Evolutionary conservation across 2,113 vertebrate genomes (phyloP).

Genomic region (Macquaria australasica): DNA sequence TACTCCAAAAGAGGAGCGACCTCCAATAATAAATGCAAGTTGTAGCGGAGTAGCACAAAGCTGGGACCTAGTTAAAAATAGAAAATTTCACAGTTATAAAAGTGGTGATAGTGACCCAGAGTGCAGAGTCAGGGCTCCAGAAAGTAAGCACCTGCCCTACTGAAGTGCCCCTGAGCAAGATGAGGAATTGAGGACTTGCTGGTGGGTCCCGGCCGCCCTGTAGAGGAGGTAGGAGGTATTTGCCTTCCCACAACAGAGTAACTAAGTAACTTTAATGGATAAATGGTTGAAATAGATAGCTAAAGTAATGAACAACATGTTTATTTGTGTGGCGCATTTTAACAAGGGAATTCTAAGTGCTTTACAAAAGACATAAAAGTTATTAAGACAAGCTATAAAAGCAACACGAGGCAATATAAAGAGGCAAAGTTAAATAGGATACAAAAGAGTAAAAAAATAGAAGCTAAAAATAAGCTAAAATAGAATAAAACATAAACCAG

Average conservation of each 20-base stretch:
- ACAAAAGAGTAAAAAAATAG: too few relatives aligned
- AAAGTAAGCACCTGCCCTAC: not conserved
- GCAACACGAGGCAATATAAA: not conserved
- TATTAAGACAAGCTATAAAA: not conserved
- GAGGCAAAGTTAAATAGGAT: not conserved
- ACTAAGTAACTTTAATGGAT: not conserved
- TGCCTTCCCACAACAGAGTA: not conserved
- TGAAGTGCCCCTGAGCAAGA: constrained; percentile 39
- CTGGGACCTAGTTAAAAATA: constrained; percentile 36
- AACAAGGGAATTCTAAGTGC: not conserved
- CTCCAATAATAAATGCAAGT: constrained; percentile 67
- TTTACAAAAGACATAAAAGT: not conserved
- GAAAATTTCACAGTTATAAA: not conserved
- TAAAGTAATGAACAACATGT: not conserved
- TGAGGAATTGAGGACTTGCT: not conserved
- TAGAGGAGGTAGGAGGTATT: not conserved
- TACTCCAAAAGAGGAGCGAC: constrained; percentile 63
- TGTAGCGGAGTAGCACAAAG: constrained; percentile 36
- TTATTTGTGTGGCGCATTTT: not conserved
- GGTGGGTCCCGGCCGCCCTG: constrained; percentile 17
- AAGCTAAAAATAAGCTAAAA: not conserved
- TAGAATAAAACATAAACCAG: not conserved
- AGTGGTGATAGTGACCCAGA: not conserved
- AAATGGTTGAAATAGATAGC: not conserved
- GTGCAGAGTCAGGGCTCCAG: constrained; percentile 4